A percentile compares a stretch with the other conserved stretches of the same genome.
Evolutionary conservation across 2,113 vertebrate genomes (phyloP).

Genomic region (Sterrhoptilus dennistouni): DNA sequence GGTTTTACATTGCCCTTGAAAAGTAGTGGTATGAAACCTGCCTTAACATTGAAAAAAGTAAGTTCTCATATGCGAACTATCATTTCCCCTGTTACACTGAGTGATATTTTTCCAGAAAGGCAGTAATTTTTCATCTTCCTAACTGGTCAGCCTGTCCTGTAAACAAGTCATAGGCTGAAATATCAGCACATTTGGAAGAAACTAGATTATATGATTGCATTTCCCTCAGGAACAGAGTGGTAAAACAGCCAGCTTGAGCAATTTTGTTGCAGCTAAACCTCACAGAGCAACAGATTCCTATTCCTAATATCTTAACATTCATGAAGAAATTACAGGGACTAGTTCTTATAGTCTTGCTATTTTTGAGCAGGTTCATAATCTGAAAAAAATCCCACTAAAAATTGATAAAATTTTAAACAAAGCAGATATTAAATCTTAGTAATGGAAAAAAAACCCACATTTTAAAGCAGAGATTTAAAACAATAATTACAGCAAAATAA

Average conservation of each 20-base stretch:
- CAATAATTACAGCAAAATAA: background rate
- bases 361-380: background rate
- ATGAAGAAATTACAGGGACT: background rate
- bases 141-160: background rate
- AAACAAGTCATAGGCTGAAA: background rate
- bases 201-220: background rate
- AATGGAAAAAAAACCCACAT: background rate
- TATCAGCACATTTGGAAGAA: background rate
- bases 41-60: background rate
- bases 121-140: background rate
- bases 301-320: background rate
- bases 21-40: background rate
- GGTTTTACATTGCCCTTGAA: background rate
- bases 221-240: background rate
- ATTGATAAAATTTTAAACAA: background rate
- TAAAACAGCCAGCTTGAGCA: background rate
- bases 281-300: background rate
- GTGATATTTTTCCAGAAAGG: background rate
- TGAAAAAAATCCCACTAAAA: background rate
- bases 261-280: background rate
- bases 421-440: background rate
- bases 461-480: background rate
- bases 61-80: fast-evolving
- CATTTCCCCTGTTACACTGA: background rate
- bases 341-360: background rate